Conservation (phyloP, 2,888 invertebrate genomes). For the Boloria euphrosyne region DNA sequence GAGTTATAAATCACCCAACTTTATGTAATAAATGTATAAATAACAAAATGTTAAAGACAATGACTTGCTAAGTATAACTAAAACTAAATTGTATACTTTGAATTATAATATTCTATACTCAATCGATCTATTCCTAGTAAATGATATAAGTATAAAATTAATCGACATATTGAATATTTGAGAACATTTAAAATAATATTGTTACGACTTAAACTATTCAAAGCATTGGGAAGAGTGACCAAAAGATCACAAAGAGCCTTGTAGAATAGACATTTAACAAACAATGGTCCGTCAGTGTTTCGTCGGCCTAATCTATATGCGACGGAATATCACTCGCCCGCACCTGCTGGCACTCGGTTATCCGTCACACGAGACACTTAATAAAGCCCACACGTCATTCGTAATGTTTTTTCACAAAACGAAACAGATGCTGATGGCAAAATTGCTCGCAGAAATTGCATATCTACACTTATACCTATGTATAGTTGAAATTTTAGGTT, state of each 20-base stretch:
- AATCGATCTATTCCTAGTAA: background rate
- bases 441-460: slow-evolving; percentile 40
- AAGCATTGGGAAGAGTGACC: slow-evolving; percentile 16
- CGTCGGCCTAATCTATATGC: slow-evolving; percentile 42
- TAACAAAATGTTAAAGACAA: slow-evolving; percentile 49
- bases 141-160: background rate
- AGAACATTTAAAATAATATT: background rate
- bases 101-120: background rate
- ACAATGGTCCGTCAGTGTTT: slow-evolving; percentile 30
- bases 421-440: slow-evolving; percentile 44
- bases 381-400: slow-evolving; percentile 63
- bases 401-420: slow-evolving; percentile 47
- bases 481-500: background rate
- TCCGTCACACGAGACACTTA: slow-evolving; percentile 75
- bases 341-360: slow-evolving; percentile 61
- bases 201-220: slow-evolving; percentile 1
- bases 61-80: slow-evolving; percentile 42
- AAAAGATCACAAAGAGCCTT: slow-evolving; percentile 23
- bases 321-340: slow-evolving; percentile 40
- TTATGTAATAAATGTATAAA: slow-evolving; percentile 78
- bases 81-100: slow-evolving; percentile 25
- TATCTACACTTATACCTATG: slow-evolving; percentile 30
- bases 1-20: slow-evolving; percentile 75
- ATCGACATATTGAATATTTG: background rate
- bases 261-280: slow-evolving; percentile 30